Evolutionary conservation across 30 jellyfish, hydroid and myxozoan species (phyloP), one percentile per base, ranked within the genome.

Genomic region (Chironex yamaguchii): DNA sequence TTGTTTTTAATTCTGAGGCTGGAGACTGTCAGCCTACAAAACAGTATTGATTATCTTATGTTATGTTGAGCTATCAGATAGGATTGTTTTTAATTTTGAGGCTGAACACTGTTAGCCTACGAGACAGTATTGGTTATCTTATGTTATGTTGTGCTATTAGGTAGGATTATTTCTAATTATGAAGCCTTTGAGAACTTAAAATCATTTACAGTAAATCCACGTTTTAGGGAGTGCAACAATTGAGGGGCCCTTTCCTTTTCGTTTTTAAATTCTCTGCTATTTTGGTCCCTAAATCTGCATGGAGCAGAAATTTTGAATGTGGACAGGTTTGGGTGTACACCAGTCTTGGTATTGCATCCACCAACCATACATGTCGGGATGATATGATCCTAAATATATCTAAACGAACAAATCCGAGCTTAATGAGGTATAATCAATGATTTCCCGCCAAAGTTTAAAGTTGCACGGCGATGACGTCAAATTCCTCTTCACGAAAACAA

Each of bases 241-340:
- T 64, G 27, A 42, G 27, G 77, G 77, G 62, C 77, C 77, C 62
- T 6, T 64, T 64, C 63, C 77, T 11, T 64, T 64, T 64, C 77
- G 30, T 64, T 64, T 64, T 21, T 4, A 64, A 64, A 64, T 64
- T 64, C 34, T 6, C 30, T 21, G 29, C 77, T 64, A 50, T 21
- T 64, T 21, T 27, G 64, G 77, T 11, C 29, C 77, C 30, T 2
- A 4, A 64, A 4, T 64, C 77, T 64, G 62, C 27, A 64, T 4
- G 77, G 77, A 64, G 27, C 58, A 21, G 77, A n/a, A 21, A 64
- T 64, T 27, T 64, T 64, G 77, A 64, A 64, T 4, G 77, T 64
- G n/a, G 77, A 64, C 62, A 64, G 2, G 77, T 64, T 64, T 64
- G 77, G 77, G 77, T 64, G 77, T 64, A 64, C 77, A 64, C 77